A percentile compares a stretch with the other conserved stretches of the same genome.
These are phyloP conservation scores for Callithrix jacchus DNA, from an alignment of 2,113 vertebrate genomes.

Conservation along the genomic window DNA sequence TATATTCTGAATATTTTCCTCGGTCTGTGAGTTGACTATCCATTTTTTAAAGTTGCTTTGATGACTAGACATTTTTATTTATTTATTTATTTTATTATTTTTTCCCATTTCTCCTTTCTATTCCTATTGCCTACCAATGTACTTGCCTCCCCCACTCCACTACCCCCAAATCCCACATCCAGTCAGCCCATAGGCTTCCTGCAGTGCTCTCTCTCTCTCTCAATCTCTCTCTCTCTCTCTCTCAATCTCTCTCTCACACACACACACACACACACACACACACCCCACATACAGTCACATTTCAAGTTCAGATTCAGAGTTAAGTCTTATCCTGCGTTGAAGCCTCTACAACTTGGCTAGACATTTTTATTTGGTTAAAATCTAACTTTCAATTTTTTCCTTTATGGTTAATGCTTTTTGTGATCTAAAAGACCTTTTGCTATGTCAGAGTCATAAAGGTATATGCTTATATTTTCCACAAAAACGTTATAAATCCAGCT, in stretches of 20 bases:
- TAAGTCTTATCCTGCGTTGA: background rate
- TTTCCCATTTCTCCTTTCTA: background rate
- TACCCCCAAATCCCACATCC: background rate
- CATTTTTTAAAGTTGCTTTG: background rate
- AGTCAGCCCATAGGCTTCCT: background rate
- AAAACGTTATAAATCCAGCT: background rate
- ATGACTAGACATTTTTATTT: background rate
- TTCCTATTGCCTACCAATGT: background rate
- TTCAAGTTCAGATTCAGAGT: background rate
- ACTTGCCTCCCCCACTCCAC: background rate
- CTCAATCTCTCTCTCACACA: no score
- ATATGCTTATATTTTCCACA: background rate
- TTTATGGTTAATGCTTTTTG: background rate
- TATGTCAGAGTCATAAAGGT: background rate
- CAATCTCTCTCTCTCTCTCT: background rate
- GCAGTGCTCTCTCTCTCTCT: no score
- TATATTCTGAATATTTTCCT: background rate
- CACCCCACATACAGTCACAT: background rate
- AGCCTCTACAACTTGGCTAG: background rate
- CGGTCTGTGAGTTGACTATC: background rate
- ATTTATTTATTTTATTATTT: no score
- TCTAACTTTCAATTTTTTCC: background rate
- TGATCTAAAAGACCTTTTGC: background rate
- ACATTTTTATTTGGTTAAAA: background rate
- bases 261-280: accelerated